phyloP scores from a whole-genome alignment of 2,113 vertebrate genomes.

The Aix galericulata region DNA sequence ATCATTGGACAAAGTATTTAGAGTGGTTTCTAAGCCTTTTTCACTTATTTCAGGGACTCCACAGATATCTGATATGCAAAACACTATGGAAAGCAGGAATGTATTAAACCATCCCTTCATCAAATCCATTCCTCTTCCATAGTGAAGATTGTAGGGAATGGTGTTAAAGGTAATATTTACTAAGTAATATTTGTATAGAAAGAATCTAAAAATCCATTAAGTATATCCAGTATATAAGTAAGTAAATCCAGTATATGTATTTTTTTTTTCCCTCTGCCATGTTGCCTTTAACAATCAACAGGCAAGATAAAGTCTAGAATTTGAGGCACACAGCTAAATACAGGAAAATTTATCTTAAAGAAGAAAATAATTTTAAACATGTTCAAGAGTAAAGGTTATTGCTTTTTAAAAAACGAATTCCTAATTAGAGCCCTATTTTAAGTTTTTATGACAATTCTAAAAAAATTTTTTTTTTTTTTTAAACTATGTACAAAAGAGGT shows the following conservation, averaged over 20 bases:
- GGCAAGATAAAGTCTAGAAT: not conserved
- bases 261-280: not conserved
- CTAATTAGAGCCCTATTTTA: not conserved
- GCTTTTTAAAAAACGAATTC: not conserved
- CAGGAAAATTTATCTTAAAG: not conserved
- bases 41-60: not conserved
- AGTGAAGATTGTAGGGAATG: not conserved
- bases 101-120: not conserved
- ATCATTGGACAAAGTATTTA: not conserved
- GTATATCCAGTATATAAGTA: no score
- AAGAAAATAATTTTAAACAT: no score
- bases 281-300: not conserved
- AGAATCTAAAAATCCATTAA: not conserved
- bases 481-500: not conserved
- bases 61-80: not conserved
- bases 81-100: not conserved
- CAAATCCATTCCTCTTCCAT: not conserved
- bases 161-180: not conserved
- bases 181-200: not conserved
- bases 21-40: not conserved
- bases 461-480: not conserved
- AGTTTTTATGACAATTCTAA: not conserved
- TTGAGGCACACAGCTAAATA: accelerated
- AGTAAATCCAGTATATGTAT: no score
- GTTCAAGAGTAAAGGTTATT: not conserved